Percentiles rank a stretch among this genome's conserved stretches.
These are phyloP conservation scores for Penelope pileata DNA, from an alignment of 2,113 vertebrate genomes.

Conservation along the genomic window DNA sequence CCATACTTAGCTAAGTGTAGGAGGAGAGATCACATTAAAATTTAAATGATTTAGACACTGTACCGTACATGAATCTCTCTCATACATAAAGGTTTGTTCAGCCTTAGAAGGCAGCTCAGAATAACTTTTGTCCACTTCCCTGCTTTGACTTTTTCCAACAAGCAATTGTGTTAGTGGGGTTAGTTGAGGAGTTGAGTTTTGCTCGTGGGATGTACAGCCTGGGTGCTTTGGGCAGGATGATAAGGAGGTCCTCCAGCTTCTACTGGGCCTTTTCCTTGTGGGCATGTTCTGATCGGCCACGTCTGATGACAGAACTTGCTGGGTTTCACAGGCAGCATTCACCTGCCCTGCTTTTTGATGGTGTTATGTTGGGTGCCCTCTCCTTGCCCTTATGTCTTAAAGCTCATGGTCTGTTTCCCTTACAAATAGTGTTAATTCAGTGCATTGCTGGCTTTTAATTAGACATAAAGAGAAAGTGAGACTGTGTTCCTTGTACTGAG, in stretches of 20 bases:
- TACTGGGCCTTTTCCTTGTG: background rate
- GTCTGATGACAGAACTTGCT: background rate
- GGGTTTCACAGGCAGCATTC: background rate
- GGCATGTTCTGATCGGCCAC: background rate
- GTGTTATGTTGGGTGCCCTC: background rate
- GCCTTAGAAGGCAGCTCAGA: background rate
- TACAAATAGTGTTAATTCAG: background rate
- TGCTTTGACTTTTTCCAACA: accelerated
- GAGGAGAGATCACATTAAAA: background rate
- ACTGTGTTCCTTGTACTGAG: background rate
- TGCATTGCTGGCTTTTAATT: background rate
- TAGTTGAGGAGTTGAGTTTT: background rate
- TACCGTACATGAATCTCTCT: background rate
- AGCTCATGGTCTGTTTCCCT: background rate
- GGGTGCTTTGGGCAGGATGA: no score
- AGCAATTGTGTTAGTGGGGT: accelerated
- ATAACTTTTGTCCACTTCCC: background rate
- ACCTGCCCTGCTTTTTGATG: background rate
- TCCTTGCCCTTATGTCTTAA: background rate
- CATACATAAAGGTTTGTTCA: background rate
- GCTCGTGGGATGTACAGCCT: background rate
- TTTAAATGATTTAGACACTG: background rate
- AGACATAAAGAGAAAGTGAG: background rate
- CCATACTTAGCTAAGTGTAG: background rate
- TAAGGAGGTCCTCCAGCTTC: background rate